phyloP scores from a whole-genome alignment of 2,888 invertebrate species.

The Pherbina coryleti region DNA sequence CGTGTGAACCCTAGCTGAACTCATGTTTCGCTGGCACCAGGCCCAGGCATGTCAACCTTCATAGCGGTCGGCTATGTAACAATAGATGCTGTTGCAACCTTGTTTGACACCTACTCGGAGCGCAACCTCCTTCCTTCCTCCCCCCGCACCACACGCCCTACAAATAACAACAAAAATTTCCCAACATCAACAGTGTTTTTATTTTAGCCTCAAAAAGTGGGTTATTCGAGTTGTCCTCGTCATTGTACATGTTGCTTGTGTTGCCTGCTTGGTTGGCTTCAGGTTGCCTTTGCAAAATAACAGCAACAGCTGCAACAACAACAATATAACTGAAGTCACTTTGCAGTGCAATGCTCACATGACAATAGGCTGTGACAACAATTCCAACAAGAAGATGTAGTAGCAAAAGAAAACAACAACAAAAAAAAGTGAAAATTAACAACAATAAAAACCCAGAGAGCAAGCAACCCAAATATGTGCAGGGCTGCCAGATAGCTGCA shows the following conservation, averaged over 20 bases:
- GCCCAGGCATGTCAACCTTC: too few relatives aligned
- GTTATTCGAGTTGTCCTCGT: constrained; percentile 10
- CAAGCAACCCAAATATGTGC: not conserved
- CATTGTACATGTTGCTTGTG: constrained; percentile 56
- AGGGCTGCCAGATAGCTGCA: not conserved
- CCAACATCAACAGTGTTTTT: not conserved
- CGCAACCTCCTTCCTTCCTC: too few relatives aligned
- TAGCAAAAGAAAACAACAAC: not conserved
- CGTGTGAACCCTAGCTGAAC: too few relatives aligned
- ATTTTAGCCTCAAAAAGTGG: not conserved
- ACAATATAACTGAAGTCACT: constrained; percentile 50
- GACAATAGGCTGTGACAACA: constrained; percentile 45
- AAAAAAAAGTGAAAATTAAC: constrained; percentile 19
- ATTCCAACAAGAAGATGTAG: constrained; percentile 10
- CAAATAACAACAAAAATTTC: not conserved
- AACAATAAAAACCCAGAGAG: not conserved
- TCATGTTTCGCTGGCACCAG: too few relatives aligned
- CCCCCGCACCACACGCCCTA: too few relatives aligned
- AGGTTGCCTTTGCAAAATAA: constrained; percentile 1
- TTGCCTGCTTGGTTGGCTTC: constrained; percentile 59
- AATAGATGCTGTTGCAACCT: not conserved
- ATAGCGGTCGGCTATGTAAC: not conserved
- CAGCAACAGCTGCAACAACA: not conserved
- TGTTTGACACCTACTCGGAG: not conserved
- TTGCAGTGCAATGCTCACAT: constrained; percentile 54